Evolutionary conservation across 2,888 invertebrate genomes (phyloP).

Genomic region (Serripes groenlandicus): DNA sequence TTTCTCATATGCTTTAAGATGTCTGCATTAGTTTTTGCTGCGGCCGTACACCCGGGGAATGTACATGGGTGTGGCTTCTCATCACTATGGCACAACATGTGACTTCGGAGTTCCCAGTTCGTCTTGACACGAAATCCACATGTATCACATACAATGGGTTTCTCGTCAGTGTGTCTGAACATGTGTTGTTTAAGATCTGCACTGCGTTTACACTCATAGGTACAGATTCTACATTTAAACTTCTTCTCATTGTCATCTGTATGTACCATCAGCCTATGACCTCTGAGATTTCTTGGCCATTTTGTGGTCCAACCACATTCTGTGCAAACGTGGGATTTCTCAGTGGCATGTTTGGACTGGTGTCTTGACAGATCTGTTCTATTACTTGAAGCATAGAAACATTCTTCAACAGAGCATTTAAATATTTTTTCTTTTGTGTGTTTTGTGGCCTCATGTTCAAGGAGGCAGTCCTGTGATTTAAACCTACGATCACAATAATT

Average conservation of each 20-base stretch:
- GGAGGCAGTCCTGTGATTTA: slow-evolving; percentile 47
- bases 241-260: slow-evolving; percentile 62
- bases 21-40: slow-evolving; percentile 77
- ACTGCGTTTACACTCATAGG: slow-evolving; percentile 68
- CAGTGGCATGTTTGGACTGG: slow-evolving; percentile 67
- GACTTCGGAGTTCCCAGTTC: slow-evolving; percentile 76
- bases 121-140: slow-evolving; percentile 78
- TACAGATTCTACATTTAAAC: slow-evolving; percentile 70
- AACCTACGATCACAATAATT: slow-evolving; percentile 70
- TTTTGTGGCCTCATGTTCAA: slow-evolving; percentile 71
- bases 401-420: slow-evolving; percentile 69
- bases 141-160: slow-evolving; percentile 72
- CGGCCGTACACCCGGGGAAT: slow-evolving; percentile 70
- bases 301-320: slow-evolving; percentile 75
- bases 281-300: slow-evolving; percentile 70
- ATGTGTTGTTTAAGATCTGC: slow-evolving; percentile 73
- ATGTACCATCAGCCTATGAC: slow-evolving; percentile 69
- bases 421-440: slow-evolving; percentile 75
- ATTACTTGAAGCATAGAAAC: slow-evolving; percentile 67
- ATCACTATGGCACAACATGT: slow-evolving; percentile 74
- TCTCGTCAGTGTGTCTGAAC: slow-evolving; percentile 72
- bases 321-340: slow-evolving; percentile 69
- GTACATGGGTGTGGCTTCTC: slow-evolving; percentile 72
- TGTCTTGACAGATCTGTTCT: slow-evolving; percentile 68
- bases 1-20: slow-evolving; percentile 74